Evolutionary conservation across 2,797 vertebrate species (phyloP), one percentile per base, ranked within the genome.

Genomic region (Pseudochromis fuscus): DNA sequence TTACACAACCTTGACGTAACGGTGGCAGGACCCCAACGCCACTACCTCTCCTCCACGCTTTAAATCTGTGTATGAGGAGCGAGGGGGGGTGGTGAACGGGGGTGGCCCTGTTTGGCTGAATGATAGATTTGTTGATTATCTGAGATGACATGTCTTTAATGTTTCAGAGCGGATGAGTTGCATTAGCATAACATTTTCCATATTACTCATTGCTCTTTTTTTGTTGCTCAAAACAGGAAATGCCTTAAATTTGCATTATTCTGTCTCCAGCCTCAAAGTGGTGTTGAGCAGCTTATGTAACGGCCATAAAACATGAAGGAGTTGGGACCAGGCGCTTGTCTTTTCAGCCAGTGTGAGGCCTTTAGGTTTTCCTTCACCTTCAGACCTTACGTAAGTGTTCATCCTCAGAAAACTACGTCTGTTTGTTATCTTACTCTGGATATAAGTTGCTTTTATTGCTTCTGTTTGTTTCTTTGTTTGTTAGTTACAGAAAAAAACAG

Each of bases 1-100:
- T 87, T 65, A 77, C 65, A 75, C 74, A 76, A 46, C 73, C 75
- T 58, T 49, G 82, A 76, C 18, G 33, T 77, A 33, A 70, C 59
- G 28, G 68, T 68, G 62, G 59, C 75, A 48, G 57, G 57, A 49
- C 61, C 46, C 38, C 25, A 19, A 6, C 8, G 5, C 64, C 56
- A 45, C 52, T 4, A 4, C n/a, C 16, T 18, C 16, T 18, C 19
- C 13, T 42, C 48, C 25, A 16, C 40, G 38, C 30, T 68, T 69
- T 66, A 45, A 37, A 72, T 64, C 59, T 23, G 28, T 61, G 10
- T 28, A 56, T 83, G 16, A 61, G 49, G 37, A 19, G 38, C 16
- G 25, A 40, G 31, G 21, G 25, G 24, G 38, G 21, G 25, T 21
- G 38, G 46, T 27, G 38, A 30, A 16, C 16, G 2, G 28, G 5